Base-by-base conservation (phyloP, 2,797 vertebrate species). In the Aldrovandia affinis region DNA sequence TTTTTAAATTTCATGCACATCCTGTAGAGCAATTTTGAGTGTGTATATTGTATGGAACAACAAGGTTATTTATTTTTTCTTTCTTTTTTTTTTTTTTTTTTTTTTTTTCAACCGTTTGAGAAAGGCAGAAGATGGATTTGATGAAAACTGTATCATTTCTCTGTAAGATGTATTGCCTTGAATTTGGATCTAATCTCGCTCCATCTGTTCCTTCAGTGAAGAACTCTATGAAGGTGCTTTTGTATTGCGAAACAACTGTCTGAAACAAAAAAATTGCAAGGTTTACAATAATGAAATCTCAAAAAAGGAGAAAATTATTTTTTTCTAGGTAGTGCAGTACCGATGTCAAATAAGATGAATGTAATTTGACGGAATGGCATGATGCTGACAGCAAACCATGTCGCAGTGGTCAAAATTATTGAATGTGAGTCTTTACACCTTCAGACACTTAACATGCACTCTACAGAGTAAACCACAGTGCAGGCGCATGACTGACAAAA, bases 281-380 rank as follows among this genome's bases (percentile, higher is more conserved):
- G 85, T 80, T 84, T 83, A 85, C 83, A 88, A 78, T 20, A 65
- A 91, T 89, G 83, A 61, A 78, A 88, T 65, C 90, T 91, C 85
- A 92, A 90, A 92, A 88, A 83, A 82, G 86, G 90, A 87, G 90
- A 84, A 89, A 91, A 91, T 68, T 89, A 87, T 77, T 73, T 22
- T 61, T 30, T 84, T 22, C 75, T 70, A 86, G 85, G 89, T 87
- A 86, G 81, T 61, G 82, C 87, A 87, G 57, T 80, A 70, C 65
- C 89, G 78, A 84, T 89, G 90, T 91, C 89, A 91, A 88, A 86
- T 90, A 83, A 90, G 89, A 90, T 84, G 85, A 88, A 89, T 85
- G 77, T 85, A 83, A 90, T 83, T 82, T 85, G 81, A 85, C 73
- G 85, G 85, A 86, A 86, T 88, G 86, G 92, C 90, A 88, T 82